Conservation (phyloP, 2,888 invertebrate species). For the Parnassius orleans region DNA sequence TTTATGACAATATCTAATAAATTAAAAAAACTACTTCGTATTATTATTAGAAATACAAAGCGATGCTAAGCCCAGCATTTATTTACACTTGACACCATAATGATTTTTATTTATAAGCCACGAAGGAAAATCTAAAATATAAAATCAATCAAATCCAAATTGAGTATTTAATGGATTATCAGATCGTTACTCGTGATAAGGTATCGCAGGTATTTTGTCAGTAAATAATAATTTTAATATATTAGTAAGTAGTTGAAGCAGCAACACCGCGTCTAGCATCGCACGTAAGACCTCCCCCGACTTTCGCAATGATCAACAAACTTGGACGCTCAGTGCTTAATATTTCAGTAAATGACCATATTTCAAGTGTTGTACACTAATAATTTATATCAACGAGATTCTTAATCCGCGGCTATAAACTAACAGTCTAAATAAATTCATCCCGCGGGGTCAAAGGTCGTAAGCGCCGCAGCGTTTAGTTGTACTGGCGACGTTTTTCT, state of each 20-base stretch:
- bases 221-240: no score
- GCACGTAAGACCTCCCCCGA: conserved; percentile 7
- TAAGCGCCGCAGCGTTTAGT: conserved; percentile 37
- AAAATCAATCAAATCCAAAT: no score
- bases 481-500: conserved; percentile 25
- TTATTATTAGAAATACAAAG: no score
- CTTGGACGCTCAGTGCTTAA: conserved; percentile 28
- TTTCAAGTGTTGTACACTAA: conserved; percentile 52
- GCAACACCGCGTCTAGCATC: background rate
- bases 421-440: conserved; percentile 62
- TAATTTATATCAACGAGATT: conserved; percentile 71
- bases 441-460: conserved; percentile 43
- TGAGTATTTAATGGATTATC: no score
- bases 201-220: no score
- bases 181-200: no score
- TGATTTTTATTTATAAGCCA: background rate
- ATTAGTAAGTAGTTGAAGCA: no score
- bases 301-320: conserved; percentile 17
- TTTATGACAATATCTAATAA: no score
- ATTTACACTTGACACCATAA: background rate
- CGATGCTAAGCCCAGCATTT: background rate
- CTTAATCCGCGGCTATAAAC: conserved; percentile 67
- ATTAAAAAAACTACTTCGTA: no score
- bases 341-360: conserved; percentile 47
- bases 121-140: no score